Base-by-base conservation (phyloP, 2,113 vertebrate genomes). In the Gavia stellata region DNA sequence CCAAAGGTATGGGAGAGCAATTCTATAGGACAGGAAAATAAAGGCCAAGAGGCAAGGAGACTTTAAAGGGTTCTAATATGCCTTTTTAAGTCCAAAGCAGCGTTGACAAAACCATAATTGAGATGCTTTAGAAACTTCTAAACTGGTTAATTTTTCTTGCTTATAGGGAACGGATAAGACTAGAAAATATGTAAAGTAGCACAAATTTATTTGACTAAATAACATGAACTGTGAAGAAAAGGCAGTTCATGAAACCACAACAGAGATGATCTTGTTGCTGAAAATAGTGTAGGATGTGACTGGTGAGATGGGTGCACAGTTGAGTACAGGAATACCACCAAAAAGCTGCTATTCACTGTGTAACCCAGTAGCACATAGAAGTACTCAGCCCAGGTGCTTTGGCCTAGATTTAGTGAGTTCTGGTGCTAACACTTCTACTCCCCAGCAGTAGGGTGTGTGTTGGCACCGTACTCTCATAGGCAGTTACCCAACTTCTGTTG, bases 21-120 rank as follows among this genome's bases (percentile, higher is more conserved):
- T 83, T 65, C 81, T 86, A 29, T 67, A 44, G 62, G 31, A 93
- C 65, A 38, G 36, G n/a, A 91, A 97, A 97, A 84, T 36, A 88
- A 68, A 70, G 28, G 61, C 40, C 81, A 91, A 85, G 36, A 71
- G 28, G 65, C 94, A 38, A 92, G 50, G 42, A 95, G 33, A 91
- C 28, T 93, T 84, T 72, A 74, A 86, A 55, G 26, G 2, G 34
- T 77, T 82, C n/a, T 56, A n/a, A 72, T 24, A 29, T 5, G 78
- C 26, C 34, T 49, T 90, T 94, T 86, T 28, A 80, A 95, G 84
- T 67, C 66, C 44, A 63, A 91, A 79, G 36, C 17, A 71, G 23
- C 12, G 24, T 71, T 91, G 50, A 58, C 34, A 62, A 86, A 62
- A 26, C 2, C 5, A 2, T 38, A 25, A 67, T 68, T 67, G 31